Percentiles rank a stretch among this genome's conserved stretches.
Conservation (phyloP, 2,113 vertebrate genomes). For the Tangachromis dhanisi region DNA sequence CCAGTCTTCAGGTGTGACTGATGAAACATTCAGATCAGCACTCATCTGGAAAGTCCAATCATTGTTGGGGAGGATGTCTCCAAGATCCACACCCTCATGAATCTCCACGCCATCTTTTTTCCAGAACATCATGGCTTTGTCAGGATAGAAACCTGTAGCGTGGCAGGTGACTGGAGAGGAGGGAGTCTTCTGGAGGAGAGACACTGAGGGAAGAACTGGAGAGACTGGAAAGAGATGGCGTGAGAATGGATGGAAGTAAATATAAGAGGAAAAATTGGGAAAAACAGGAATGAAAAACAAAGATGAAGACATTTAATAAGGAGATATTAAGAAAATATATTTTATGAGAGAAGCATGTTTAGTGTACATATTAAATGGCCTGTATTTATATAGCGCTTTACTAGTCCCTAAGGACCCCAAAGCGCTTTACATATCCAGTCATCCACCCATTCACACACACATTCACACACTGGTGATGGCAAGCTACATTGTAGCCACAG, state of each 20-base stretch:
- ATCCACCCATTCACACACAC: too few relatives aligned
- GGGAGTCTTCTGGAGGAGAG: not conserved
- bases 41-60: not conserved
- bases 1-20: not conserved
- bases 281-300: not conserved
- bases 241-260: not conserved
- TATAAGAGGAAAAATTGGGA: not conserved
- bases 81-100: not conserved
- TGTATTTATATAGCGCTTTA: too few relatives aligned
- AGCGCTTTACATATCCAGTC: too few relatives aligned
- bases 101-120: rapidly evolving
- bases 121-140: not conserved
- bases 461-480: too few relatives aligned
- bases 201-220: rapidly evolving
- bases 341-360: not conserved
- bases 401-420: too few relatives aligned
- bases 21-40: not conserved
- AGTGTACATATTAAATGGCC: not conserved
- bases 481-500: too few relatives aligned
- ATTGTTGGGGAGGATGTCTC: rapidly evolving
- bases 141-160: not conserved
- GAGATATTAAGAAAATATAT: not conserved
- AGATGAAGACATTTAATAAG: not conserved
- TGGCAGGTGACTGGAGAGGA: rapidly evolving
- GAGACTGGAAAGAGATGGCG: rapidly evolving